phyloP scores from a whole-genome alignment of 1,140 invertebrate species.

The Monochamus saltuarius region DNA sequence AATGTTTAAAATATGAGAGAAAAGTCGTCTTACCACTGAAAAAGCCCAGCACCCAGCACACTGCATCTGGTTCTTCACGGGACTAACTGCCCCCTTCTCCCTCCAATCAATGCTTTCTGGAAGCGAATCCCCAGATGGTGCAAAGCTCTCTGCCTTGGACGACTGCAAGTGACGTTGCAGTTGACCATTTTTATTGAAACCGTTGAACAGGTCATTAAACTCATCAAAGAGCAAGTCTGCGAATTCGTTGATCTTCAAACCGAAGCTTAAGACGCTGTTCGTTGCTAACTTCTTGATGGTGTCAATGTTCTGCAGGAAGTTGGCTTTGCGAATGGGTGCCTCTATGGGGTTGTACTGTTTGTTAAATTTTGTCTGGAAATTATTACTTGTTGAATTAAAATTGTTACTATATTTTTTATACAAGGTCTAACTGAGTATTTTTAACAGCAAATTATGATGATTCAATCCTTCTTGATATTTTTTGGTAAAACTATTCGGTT shows the following conservation, averaged over 20 bases:
- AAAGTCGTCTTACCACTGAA: constrained; percentile 51
- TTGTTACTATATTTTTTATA: too few relatives aligned
- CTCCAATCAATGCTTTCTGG: constrained; percentile 31
- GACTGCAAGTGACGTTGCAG: too few relatives aligned
- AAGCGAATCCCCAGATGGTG: constrained; percentile 33
- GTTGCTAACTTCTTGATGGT: not conserved
- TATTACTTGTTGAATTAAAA: not conserved
- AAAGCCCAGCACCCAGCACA: constrained; percentile 60
- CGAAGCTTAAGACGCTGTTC: not conserved
- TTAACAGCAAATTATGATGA: too few relatives aligned
- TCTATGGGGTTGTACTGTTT: not conserved
- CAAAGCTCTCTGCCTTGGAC: too few relatives aligned
- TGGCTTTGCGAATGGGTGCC: not conserved
- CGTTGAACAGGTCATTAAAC: constrained; percentile 37
- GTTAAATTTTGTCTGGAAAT: not conserved
- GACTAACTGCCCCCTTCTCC: constrained; percentile 37
- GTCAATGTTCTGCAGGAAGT: not conserved
- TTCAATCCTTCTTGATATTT: too few relatives aligned
- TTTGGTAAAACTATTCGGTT: too few relatives aligned
- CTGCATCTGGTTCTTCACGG: constrained; percentile 39
- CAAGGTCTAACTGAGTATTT: too few relatives aligned
- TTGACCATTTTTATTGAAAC: constrained; percentile 34
- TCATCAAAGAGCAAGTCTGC: constrained; percentile 27
- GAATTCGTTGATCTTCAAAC: not conserved
- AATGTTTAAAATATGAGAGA: too few relatives aligned